A percentile compares a stretch with the other conserved stretches of the same genome.
Conservation (phyloP, 2,797 vertebrate species). For the Sphaeramia orbicularis region DNA sequence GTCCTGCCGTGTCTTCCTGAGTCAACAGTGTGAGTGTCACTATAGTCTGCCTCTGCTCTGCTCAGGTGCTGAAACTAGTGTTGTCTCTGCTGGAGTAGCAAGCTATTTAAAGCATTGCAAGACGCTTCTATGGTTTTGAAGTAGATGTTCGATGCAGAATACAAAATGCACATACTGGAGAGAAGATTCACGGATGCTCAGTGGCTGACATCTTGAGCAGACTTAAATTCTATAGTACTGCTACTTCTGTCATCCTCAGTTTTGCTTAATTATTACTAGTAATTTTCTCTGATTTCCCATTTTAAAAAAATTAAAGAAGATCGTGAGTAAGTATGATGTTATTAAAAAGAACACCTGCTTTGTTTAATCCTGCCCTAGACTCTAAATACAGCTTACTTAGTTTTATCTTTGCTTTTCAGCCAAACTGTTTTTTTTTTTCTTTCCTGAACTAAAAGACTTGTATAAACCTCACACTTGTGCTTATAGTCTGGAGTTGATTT, state of each 20-base stretch:
- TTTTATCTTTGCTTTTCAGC: conserved; percentile 21
- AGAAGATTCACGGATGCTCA: not conserved
- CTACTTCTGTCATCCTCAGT: not conserved
- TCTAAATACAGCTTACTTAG: conserved; percentile 9
- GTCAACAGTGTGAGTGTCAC: conserved; percentile 50
- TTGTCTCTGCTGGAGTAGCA: conserved; percentile 41
- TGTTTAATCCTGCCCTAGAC: not conserved
- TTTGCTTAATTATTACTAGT: too few species aligned
- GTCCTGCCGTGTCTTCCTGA: conserved; percentile 35
- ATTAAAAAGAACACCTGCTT: too few species aligned
- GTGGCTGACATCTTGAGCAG: not conserved
- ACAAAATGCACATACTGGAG: not conserved
- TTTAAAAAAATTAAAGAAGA: not conserved
- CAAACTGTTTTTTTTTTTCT: conserved; percentile 1
- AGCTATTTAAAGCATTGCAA: conserved; percentile 19
- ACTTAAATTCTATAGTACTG: not conserved
- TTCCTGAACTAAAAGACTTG: not conserved
- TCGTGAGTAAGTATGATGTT: not conserved
- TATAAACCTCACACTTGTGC: not conserved
- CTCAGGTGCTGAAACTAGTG: conserved; percentile 45
- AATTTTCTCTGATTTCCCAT: too few species aligned
- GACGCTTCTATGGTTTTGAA: not conserved
- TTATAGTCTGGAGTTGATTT: conserved; percentile 9
- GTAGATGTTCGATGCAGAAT: not conserved
- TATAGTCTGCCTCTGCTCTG: conserved; percentile 22